Base-by-base conservation (phyloP, 2,797 vertebrate species). In the Enteromius fasciolatus region DNA sequence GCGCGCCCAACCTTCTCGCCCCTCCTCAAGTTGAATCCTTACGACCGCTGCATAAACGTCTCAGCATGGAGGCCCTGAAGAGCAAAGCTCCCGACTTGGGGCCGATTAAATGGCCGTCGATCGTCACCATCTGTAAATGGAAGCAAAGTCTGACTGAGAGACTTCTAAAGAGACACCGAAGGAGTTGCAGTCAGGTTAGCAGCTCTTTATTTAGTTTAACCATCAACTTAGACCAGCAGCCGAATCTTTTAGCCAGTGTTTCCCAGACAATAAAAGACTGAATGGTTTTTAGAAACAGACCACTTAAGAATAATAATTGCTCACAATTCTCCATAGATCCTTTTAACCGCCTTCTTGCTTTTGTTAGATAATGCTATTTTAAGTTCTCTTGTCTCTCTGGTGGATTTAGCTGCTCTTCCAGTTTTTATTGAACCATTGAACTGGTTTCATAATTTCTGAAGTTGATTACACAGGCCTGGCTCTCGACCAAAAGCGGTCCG, bases 111-210 rank as follows among this genome's bases (percentile, higher is more conserved):
- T 93, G 91, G 92, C 91, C 93, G 33, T 94, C 90, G 0, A 87
- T 94, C 72, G 87, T 91, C 41, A 91, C 91, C 11, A 81, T 95
- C 81, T 90, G 92, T 90, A 93, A 88, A 83, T 94, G 93, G 94
- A 93, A 92, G 79, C 91, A 94, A 74, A 92, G 64, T 44, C 59
- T 94, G 89, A 89, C 92, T 4, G 90, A 93, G 68, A 92, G 91
- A 79, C 89, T 93, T 31, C 92, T 92, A 86, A 95, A 92, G 90
- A 92, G 88, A 73, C 88, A 87, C 36, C 81, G 81, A 82, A 89
- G 69, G 80, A 87, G 31, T 80, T 91, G 87, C 54, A 91, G 91
- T 83, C 93, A 94, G 94, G 92, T 92, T 89, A 93, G 87, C 72
- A 59, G 23, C 15, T 79, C 25, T 75, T 66, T 67, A 44, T 23